Conservation (phyloP, 2,888 invertebrate genomes). For the Drosophila monieri region DNA sequence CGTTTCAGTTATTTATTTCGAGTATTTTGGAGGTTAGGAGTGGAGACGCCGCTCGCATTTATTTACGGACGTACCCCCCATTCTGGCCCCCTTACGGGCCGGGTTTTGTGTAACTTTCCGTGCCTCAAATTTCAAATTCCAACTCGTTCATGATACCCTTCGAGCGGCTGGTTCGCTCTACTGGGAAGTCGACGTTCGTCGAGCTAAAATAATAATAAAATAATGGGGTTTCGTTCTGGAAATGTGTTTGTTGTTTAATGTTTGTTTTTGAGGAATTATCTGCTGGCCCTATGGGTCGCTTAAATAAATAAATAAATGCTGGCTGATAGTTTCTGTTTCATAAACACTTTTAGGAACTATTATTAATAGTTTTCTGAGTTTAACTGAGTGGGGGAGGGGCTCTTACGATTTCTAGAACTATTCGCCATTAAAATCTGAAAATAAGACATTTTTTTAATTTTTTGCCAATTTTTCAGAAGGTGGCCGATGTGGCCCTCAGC, state of each 20-base stretch:
- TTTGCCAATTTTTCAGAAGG: no score
- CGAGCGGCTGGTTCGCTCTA: conserved; percentile 22
- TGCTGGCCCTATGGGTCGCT: neutral
- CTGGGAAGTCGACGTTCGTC: conserved; percentile 7
- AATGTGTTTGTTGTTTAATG: neutral
- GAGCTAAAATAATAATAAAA: neutral
- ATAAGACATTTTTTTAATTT: no score
- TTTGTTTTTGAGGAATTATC: neutral
- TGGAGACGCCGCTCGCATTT: conserved; percentile 24
- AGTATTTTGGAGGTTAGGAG: conserved; percentile 59
- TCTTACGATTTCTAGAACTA: no score
- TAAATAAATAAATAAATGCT: no score
- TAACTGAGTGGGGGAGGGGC: no score
- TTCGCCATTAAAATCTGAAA: no score
- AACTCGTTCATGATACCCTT: conserved; percentile 38
- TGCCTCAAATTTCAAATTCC: conserved; percentile 53
- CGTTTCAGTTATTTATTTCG: conserved; percentile 52
- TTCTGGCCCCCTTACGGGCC: conserved; percentile 18
- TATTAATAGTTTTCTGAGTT: no score
- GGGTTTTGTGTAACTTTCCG: conserved; percentile 67
- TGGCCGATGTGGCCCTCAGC: no score
- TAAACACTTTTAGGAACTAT: no score
- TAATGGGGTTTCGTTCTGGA: neutral
- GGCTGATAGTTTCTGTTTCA: no score
- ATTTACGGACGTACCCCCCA: conserved; percentile 31